Evolutionary conservation across 30 jellyfish, hydroid and myxozoan species (phyloP).

Genomic region (Pelagia noctiluca): DNA sequence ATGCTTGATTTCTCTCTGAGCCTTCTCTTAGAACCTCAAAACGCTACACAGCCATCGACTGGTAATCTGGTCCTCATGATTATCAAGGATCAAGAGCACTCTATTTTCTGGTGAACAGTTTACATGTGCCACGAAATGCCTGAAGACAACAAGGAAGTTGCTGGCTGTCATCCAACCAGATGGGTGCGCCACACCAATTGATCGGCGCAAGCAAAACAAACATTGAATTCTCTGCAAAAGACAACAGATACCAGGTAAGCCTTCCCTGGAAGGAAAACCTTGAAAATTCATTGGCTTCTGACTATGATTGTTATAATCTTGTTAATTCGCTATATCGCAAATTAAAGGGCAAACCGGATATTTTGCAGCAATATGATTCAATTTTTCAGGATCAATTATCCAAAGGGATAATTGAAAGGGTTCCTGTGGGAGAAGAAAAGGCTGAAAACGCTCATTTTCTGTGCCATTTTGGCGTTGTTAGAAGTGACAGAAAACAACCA

Average conservation of each 20-base stretch:
- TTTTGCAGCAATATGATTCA: constrained; percentile 24
- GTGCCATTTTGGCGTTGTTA: constrained; percentile 23
- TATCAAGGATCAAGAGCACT: no score
- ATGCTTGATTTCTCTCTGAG: no score
- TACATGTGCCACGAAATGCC: no score
- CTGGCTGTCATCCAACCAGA: no score
- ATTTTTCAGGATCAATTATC: constrained; percentile 14
- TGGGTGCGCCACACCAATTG: constrained; percentile 5
- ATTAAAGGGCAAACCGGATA: background rate
- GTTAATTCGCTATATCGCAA: constrained; percentile 11
- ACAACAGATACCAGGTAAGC: constrained; percentile 52
- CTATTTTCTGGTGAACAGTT: no score
- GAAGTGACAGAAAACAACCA: constrained; percentile 48
- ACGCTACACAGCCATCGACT: no score
- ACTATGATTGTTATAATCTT: constrained; percentile 9
- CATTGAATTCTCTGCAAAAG: constrained; percentile 38
- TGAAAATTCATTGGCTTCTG: constrained; percentile 37
- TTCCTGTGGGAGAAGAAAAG: constrained; percentile 7
- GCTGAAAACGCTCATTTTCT: constrained; percentile 26
- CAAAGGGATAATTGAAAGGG: constrained; percentile 16
- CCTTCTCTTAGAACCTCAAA: no score
- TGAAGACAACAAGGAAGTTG: constrained; percentile 15
- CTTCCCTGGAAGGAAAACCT: constrained; percentile 56
- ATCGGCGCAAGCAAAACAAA: constrained; percentile 18
- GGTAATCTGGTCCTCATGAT: no score